Evolutionary conservation across 2,113 vertebrate species (phyloP).

Genomic region (Procapra przewalskii): DNA sequence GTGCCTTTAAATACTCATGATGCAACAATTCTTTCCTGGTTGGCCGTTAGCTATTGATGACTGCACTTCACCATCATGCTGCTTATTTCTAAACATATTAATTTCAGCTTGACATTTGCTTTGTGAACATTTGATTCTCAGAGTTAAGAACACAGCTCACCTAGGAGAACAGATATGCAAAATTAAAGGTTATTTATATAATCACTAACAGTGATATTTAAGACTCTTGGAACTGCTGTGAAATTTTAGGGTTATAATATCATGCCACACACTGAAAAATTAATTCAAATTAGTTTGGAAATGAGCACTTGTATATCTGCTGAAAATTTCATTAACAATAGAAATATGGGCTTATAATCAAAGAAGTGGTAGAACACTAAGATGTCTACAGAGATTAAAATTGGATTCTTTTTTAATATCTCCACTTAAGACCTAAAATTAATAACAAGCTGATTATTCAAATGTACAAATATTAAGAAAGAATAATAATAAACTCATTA

Average conservation of each 20-base stretch:
- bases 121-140: slow-evolving; percentile 74
- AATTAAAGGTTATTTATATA: slow-evolving; percentile 79
- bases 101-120: slow-evolving; percentile 78
- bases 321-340: slow-evolving; percentile 60
- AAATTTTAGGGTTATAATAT: slow-evolving; percentile 58
- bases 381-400: slow-evolving; percentile 46
- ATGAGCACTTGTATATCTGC: slow-evolving; percentile 8
- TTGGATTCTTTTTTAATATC: not conserved
- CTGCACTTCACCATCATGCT: slow-evolving; percentile 23
- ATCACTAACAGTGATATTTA: slow-evolving; percentile 61
- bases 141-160: slow-evolving; percentile 76
- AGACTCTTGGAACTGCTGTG: slow-evolving; percentile 38
- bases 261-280: slow-evolving; percentile 31
- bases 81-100: slow-evolving; percentile 73
- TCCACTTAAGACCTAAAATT: slow-evolving; percentile 39
- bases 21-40: not conserved
- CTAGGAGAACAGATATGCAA: slow-evolving; percentile 67
- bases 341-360: slow-evolving; percentile 39
- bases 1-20: not conserved
- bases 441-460: slow-evolving; percentile 50
- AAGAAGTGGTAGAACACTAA: slow-evolving; percentile 27
- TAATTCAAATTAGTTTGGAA: slow-evolving; percentile 57
- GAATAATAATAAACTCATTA: slow-evolving; percentile 46
- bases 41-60: slow-evolving; percentile 37
- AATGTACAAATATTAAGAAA: slow-evolving; percentile 36